Base-by-base conservation (phyloP, 2,113 vertebrate genomes). In the Hylia prasina region DNA sequence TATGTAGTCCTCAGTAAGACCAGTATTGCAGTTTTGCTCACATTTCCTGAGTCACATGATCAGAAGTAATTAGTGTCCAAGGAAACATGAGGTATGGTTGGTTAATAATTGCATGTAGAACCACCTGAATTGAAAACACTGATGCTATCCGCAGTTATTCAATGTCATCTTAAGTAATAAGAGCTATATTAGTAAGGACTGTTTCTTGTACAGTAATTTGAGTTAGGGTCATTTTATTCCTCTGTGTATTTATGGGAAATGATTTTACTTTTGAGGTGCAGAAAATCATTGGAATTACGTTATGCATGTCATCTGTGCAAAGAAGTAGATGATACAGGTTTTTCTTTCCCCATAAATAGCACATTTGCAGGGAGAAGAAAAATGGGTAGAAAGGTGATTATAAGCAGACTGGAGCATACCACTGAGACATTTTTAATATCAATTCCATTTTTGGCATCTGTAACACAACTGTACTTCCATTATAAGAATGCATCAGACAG, bases 251-350 rank as follows among this genome's bases (percentile, higher is more conserved):
- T 98, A 93, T 87, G 69, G 95, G 94, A 98, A 96, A 96, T 70
- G 13, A 37, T 93, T 96, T 50, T 87, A 91, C 87, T 98, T 97
- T 75, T 90, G 53, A 97, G 90, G 72, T 96, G 31, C 69, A 94
- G 93, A 93, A 98, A 96, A 93, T 97, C 72, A 89, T 70, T 84
- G 77, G 91, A 96, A 97, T 97, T 97, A 75, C 90, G 64, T 93
- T 94, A 71, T 89, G 37, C 53, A 82, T 92, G 75, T 97, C 54
- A 96, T 90, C 69, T 86, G 54, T 91, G 69, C 30, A 87, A 86
- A 97, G 82, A 89, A 37, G 11, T 39, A 85, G 56, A 51, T 69
- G 58, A 70, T 89, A 71, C 10, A 91, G 63, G 90, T 58, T 91
- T 95, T 94, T 24, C 58, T 60, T 93, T 65, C 75, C 40, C 76